Evolutionary conservation across 2,113 vertebrate genomes (phyloP), one percentile per base, ranked within the genome.

Genomic region (Channa argus): DNA sequence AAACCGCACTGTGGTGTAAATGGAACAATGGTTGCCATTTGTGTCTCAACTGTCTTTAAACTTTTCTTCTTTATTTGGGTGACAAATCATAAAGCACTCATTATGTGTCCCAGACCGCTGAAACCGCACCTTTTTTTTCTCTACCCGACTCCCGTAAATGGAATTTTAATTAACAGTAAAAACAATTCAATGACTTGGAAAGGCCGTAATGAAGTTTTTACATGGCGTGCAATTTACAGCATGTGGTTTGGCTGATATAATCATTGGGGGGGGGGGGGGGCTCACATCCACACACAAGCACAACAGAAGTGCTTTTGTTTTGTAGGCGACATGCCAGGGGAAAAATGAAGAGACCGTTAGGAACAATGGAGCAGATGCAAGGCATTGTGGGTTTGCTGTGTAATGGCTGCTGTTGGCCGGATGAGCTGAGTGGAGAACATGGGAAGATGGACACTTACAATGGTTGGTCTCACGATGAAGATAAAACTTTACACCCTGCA

Each of bases 151-250:
- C 82, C 69, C 39, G 41, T 78, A 77, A 84, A 84, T 76, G 39
- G 81, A 84, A 87, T 86, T 89, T 85, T 91, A 89, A 92, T 92
- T 86, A 92, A 85, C 83, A 87, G 87, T 82, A 85, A 92, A 91
- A 87, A 53, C 69, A 81, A 73, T 49, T 71, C 84, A 79, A 85
- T 58, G 70, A 78, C 83, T 81, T 65, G 74, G 74, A 77, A 74
- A 74, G 64, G 77, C 77, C n/a, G 63, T 87, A 86, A 92, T 92
- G 86, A 89, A 69, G 84, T 79, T 87, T 90, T 84, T 90, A 79
- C 71, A 33, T 41, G 49, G 68, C 41, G 13, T 77, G 72, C 76
- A 80, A 83, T 89, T 92, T 89, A 88, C 59, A 36, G 64, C 38
- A 8, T 52, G 77, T 11, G 72, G 83, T 85, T 85, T 72, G 71